phyloP scores from a whole-genome alignment of 2,113 vertebrate genomes.

The Gambusia holbrooki region DNA sequence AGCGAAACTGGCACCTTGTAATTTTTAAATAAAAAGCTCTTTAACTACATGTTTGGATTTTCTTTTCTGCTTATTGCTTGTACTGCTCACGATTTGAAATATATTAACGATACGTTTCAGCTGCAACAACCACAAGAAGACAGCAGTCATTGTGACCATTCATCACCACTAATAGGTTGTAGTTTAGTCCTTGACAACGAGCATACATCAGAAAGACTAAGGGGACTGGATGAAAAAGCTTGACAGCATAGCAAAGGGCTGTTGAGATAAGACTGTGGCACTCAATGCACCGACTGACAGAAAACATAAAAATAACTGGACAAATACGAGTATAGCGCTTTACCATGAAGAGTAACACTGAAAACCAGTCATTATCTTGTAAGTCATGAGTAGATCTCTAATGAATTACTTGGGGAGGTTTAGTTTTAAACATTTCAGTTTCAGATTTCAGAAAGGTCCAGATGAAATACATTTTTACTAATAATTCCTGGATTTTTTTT shows the following conservation, averaged over 20 bases:
- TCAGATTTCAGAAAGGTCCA: background rate
- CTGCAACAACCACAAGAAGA: conserved; percentile 46
- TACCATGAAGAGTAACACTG: background rate
- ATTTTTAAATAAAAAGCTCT: background rate
- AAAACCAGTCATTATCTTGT: background rate
- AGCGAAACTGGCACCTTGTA: background rate
- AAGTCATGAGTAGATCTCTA: background rate
- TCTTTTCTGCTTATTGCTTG: conserved; percentile 5
- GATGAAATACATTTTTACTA: background rate
- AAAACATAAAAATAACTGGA: background rate
- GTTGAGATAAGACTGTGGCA: conserved; percentile 53
- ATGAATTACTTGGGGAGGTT: no score
- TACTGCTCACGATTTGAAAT: background rate
- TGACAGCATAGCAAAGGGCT: conserved; percentile 15
- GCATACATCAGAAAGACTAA: conserved; percentile 22
- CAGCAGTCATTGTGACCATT: conserved; percentile 55
- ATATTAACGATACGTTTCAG: conserved; percentile 18
- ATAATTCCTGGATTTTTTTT: no score
- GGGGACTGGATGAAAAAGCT: conserved; percentile 22
- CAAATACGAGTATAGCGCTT: background rate
- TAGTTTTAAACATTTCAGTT: background rate
- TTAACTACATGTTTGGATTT: background rate
- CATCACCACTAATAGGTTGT: conserved; percentile 74
- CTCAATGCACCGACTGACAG: conserved; percentile 14
- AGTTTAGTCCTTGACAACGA: conserved; percentile 71